Conservation (phyloP, 1,140 invertebrate genomes). For the Cyphomyrmex costatus region DNA sequence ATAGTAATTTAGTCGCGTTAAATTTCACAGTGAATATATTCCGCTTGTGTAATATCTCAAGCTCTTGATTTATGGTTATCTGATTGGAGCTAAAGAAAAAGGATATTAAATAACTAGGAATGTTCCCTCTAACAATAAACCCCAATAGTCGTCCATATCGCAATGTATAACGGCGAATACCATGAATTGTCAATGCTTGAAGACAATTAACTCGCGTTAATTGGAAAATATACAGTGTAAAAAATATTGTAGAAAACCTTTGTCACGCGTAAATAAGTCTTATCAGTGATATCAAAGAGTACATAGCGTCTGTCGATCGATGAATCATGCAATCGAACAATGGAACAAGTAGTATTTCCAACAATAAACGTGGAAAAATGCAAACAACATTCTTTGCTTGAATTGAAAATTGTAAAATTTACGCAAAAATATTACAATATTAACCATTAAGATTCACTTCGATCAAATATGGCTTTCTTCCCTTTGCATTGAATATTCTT, state of each 20-base stretch:
- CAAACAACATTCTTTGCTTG: no score
- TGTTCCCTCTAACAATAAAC: not conserved
- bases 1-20: no score
- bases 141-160: not conserved
- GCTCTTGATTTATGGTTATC: slow-evolving; percentile 18
- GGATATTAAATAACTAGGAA: slow-evolving; percentile 14
- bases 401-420: no score
- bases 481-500: no score
- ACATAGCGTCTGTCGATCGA: not conserved
- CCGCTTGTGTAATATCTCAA: not conserved
- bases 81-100: not conserved
- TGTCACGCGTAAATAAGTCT: slow-evolving; percentile 10
- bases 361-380: not conserved
- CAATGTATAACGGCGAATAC: not conserved
- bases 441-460: no score
- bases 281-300: not conserved
- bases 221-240: not conserved
- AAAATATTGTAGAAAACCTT: not conserved
- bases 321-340: not conserved
- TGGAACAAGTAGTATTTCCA: not conserved
- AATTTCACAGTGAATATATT: not conserved
- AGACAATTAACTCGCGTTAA: not conserved
- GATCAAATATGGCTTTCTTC: no score
- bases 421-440: no score
- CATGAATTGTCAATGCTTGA: not conserved